Conservation (phyloP, 2,113 vertebrate genomes). For the Crotalus viridis region DNA sequence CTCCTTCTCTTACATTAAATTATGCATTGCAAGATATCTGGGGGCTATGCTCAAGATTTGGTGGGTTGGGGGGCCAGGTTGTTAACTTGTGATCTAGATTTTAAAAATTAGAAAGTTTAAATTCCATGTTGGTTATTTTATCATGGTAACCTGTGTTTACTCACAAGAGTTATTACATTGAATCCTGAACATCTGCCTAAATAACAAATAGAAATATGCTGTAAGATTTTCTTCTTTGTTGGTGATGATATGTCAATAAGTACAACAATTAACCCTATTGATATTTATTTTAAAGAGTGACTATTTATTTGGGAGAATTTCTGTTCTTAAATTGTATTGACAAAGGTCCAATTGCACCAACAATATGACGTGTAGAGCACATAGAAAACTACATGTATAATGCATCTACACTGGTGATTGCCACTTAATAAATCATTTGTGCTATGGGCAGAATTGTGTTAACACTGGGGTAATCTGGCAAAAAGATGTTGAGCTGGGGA, state of each 20-base stretch:
- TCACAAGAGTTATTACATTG: not conserved
- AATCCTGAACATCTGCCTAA: not conserved
- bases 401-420: constrained; percentile 52
- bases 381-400: constrained; percentile 60
- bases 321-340: constrained; percentile 58
- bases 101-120: not conserved
- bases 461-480: constrained; percentile 48
- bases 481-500: constrained; percentile 27
- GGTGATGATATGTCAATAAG: not conserved
- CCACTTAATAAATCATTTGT: constrained; percentile 59
- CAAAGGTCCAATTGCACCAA: constrained; percentile 49
- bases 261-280: not conserved
- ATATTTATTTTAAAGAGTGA: not conserved
- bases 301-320: constrained; percentile 27
- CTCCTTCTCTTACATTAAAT: too few relatives aligned
- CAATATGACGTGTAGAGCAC: constrained; percentile 46
- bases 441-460: constrained; percentile 30
- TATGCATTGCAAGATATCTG: too few relatives aligned
- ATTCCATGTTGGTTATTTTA: not conserved
- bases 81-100: not conserved
- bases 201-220: not conserved
- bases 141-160: not conserved
- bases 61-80: too few relatives aligned
- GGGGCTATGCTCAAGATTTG: too few relatives aligned
- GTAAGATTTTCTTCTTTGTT: not conserved